Evolutionary conservation across 2,113 vertebrate species (phyloP).

Genomic region (Loxodonta africana): DNA sequence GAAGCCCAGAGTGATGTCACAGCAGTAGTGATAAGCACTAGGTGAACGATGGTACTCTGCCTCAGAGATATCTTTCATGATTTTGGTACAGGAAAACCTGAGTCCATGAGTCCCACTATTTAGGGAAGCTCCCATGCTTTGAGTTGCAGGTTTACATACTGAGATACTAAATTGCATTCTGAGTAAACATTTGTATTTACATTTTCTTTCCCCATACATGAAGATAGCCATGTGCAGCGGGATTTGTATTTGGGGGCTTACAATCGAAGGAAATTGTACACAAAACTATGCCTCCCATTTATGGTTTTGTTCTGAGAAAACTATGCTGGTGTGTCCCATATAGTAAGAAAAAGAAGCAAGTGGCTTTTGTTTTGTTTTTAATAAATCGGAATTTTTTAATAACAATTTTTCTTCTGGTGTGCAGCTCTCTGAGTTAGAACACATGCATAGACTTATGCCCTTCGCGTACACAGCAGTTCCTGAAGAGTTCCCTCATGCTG

Average conservation of each 20-base stretch:
- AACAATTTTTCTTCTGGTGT: background rate
- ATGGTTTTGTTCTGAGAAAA: background rate
- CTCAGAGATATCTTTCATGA: background rate
- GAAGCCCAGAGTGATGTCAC: background rate
- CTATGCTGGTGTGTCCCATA: background rate
- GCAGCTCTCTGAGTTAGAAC: background rate
- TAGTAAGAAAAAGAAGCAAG: background rate
- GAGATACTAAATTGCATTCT: background rate
- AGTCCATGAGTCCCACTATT: background rate
- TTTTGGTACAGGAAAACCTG: background rate
- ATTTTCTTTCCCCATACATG: background rate
- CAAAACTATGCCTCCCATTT: background rate
- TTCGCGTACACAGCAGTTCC: background rate
- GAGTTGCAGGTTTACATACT: background rate
- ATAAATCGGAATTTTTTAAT: background rate
- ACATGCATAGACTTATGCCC: background rate
- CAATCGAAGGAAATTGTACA: background rate
- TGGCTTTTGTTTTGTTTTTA: background rate
- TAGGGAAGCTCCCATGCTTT: background rate
- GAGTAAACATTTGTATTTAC: background rate
- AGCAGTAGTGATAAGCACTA: background rate
- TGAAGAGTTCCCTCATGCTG: background rate
- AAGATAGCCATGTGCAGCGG: background rate
- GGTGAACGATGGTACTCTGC: background rate
- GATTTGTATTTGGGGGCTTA: background rate